These are phyloP conservation scores for Chloroceryle amazona DNA, from an alignment of 2,797 vertebrate species.

Conservation along the genomic window DNA sequence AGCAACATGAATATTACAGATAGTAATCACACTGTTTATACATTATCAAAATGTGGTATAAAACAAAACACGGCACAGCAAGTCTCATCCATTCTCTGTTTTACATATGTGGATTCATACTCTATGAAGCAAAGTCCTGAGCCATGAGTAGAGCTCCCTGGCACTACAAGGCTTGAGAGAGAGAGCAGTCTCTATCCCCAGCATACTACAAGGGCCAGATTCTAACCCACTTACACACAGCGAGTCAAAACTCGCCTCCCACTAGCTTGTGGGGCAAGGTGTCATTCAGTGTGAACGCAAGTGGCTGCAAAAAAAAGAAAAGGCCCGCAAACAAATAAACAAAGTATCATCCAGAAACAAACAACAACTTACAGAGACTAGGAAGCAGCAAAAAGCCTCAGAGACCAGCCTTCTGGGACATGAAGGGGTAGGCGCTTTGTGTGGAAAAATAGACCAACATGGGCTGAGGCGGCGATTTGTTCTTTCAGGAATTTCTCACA, in stretches of 20 bases:
- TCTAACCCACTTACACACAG: constrained; percentile 9
- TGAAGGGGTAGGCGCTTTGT: neutral
- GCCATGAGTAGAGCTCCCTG: constrained; percentile 3
- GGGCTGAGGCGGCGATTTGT: rapidly evolving
- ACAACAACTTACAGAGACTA: neutral
- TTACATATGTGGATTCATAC: neutral
- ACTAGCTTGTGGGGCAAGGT: neutral
- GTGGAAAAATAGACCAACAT: neutral
- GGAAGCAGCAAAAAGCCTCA: neutral
- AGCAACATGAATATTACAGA: neutral
- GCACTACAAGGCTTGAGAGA: neutral
- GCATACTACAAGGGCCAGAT: neutral
- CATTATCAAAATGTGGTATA: neutral
- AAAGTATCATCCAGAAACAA: neutral
- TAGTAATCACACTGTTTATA: neutral
- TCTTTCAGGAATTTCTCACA: neutral
- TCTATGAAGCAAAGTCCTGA: neutral
- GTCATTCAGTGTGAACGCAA: neutral
- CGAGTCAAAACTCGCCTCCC: neutral
- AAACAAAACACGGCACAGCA: neutral
- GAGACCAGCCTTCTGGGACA: neutral
- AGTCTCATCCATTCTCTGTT: neutral
- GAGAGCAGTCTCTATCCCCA: neutral
- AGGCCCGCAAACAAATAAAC: neutral
- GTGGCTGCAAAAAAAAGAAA: neutral